Percentiles rank a stretch among this genome's conserved stretches.
Evolutionary conservation across 2,888 invertebrate species (phyloP).

Genomic region (Tribolium freemani): DNA sequence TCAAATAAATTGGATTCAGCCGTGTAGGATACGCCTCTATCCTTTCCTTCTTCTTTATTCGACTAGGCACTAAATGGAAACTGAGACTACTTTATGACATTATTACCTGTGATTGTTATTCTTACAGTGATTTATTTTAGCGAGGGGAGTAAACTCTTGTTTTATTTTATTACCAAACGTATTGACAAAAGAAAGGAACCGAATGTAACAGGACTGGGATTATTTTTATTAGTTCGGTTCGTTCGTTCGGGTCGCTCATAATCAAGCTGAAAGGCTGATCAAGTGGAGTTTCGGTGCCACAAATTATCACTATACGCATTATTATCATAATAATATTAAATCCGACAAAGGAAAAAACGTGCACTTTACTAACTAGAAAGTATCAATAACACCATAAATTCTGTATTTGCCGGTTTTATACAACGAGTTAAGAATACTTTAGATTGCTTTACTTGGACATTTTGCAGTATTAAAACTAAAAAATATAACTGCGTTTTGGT

Average conservation of each 20-base stretch:
- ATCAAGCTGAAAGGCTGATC: constrained; percentile 40
- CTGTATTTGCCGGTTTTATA: no score
- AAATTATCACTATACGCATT: background rate
- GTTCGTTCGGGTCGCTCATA: constrained; percentile 5
- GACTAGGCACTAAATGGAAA: constrained; percentile 59
- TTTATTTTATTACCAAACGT: constrained; percentile 35
- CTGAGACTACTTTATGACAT: constrained; percentile 65
- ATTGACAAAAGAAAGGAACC: constrained; percentile 9
- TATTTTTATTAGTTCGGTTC: constrained; percentile 38
- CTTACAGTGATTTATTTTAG: constrained; percentile 62
- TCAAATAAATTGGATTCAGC: constrained; percentile 68
- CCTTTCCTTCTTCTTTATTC: constrained; percentile 59
- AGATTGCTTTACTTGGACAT: no score
- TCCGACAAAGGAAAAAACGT: background rate
- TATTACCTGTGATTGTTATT: constrained; percentile 69
- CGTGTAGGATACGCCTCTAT: constrained; percentile 46
- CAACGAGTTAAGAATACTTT: no score
- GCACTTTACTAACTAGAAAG: no score
- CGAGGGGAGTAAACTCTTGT: constrained; percentile 23
- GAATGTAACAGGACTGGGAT: background rate
- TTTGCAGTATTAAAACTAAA: no score
- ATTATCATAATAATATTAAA: background rate
- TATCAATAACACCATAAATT: no score
- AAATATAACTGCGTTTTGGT: no score
- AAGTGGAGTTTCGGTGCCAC: background rate